Evolutionary conservation across 2,888 invertebrate genomes (phyloP).

Genomic region (Drosophila conformis): DNA sequence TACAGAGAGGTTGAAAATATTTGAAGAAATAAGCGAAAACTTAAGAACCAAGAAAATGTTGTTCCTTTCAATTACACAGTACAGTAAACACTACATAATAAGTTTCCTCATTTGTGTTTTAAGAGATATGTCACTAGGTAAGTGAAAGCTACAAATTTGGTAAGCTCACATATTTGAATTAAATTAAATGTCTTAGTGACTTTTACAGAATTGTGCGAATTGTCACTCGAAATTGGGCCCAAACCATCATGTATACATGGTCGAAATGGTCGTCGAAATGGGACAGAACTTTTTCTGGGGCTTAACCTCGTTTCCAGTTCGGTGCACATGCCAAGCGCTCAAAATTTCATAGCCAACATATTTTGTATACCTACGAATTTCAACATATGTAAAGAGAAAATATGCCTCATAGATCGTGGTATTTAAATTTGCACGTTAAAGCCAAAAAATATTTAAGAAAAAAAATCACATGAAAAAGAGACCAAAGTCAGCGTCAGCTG

Average conservation of each 20-base stretch:
- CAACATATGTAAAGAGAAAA: constrained; percentile 39
- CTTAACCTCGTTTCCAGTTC: constrained; percentile 64
- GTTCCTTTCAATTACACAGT: not conserved
- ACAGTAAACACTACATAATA: not conserved
- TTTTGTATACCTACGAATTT: constrained; percentile 27
- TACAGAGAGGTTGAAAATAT: not conserved
- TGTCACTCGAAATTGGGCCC: constrained; percentile 46
- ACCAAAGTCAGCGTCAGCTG: constrained; percentile 31
- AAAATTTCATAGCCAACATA: constrained; percentile 7
- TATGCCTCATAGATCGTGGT: constrained; percentile 43
- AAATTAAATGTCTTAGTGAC: constrained; percentile 62
- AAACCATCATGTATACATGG: not conserved
- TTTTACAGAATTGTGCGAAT: constrained; percentile 58
- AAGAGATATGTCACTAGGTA: constrained; percentile 4
- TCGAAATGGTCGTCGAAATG: not conserved
- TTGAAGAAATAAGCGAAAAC: not conserved
- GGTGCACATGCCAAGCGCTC: constrained; percentile 53
- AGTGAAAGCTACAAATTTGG: constrained; percentile 26
- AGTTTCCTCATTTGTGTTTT: not conserved
- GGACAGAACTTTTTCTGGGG: constrained; percentile 27
- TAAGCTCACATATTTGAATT: constrained; percentile 14
- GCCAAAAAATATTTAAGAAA: not conserved
- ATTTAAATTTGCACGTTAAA: constrained; percentile 71
- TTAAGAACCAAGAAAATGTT: not conserved
- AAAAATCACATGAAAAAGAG: constrained; percentile 26